These are phyloP conservation scores for Anguilla rostrata DNA, from an alignment of 2,113 vertebrate genomes.

Conservation along the genomic window DNA sequence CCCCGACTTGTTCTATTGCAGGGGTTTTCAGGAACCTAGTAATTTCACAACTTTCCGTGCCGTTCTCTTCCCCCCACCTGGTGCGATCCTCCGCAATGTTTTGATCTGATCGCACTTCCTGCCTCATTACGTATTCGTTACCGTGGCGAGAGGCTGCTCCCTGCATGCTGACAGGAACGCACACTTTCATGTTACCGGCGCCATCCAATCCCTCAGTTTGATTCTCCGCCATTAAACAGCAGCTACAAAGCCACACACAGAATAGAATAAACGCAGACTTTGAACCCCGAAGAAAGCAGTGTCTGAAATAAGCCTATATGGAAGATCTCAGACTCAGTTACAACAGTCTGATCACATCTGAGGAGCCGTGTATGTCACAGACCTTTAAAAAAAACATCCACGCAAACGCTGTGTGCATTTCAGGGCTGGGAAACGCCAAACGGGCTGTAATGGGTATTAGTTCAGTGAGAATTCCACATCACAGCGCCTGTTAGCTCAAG, in stretches of 20 bases:
- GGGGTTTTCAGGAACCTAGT: not conserved
- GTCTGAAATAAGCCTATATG: not conserved
- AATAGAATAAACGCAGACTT: constrained; percentile 22
- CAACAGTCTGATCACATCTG: not conserved
- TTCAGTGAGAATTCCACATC: not conserved
- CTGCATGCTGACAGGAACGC: not conserved
- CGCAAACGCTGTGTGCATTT: not conserved
- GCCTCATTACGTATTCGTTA: not conserved
- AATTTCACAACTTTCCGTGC: not conserved
- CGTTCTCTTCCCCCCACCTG: not conserved
- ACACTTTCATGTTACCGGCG: constrained; percentile 12
- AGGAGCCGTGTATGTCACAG: not conserved
- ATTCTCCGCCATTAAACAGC: not conserved
- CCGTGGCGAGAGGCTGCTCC: not conserved
- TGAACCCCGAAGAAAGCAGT: constrained; percentile 8
- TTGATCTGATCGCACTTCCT: not conserved
- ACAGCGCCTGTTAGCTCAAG: not conserved
- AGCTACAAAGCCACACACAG: constrained; percentile 17
- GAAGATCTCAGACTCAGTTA: not conserved
- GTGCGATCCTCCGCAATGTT: not conserved
- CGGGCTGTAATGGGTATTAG: not conserved
- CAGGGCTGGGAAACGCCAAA: not conserved
- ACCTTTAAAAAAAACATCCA: not conserved
- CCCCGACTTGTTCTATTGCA: not conserved
- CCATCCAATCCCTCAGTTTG: not conserved